Evolutionary conservation across 2,797 vertebrate species (phyloP).

Genomic region (Gallinago nigripennis): DNA sequence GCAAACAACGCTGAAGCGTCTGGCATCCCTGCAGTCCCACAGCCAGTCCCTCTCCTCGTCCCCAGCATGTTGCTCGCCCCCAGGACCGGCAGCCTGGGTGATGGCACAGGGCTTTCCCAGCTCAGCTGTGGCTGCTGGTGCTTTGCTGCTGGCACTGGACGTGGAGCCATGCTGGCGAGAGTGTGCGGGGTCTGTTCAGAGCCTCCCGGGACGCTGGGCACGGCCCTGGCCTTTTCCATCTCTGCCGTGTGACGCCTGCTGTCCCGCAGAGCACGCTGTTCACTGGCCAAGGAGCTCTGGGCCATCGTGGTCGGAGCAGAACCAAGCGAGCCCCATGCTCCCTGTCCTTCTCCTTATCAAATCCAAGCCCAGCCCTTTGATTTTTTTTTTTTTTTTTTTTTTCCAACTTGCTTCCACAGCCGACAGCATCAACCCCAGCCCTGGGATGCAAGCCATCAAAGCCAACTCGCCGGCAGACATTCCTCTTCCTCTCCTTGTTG

Average conservation of each 20-base stretch:
- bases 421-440: conserved; percentile 9
- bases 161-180: accelerated
- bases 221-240: accelerated
- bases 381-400: not conserved
- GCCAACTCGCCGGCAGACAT: conserved; percentile 21
- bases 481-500: conserved; percentile 30
- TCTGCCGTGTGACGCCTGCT: not conserved
- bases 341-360: not conserved
- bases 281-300: not conserved
- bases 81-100: not conserved
- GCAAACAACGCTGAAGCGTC: not conserved
- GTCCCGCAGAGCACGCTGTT: not conserved
- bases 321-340: accelerated
- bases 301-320: not conserved
- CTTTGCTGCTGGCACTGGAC: not conserved
- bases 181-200: accelerated
- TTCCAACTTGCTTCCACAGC: not conserved
- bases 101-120: not conserved
- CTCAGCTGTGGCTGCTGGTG: accelerated
- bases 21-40: not conserved
- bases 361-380: not conserved
- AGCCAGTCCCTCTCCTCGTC: not conserved
- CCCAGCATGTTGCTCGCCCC: accelerated
- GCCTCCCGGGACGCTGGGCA: not conserved
- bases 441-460: not conserved